These are phyloP conservation scores for Siniperca obscura DNA, from an alignment of 2,797 vertebrate genomes.

Conservation along the genomic window DNA sequence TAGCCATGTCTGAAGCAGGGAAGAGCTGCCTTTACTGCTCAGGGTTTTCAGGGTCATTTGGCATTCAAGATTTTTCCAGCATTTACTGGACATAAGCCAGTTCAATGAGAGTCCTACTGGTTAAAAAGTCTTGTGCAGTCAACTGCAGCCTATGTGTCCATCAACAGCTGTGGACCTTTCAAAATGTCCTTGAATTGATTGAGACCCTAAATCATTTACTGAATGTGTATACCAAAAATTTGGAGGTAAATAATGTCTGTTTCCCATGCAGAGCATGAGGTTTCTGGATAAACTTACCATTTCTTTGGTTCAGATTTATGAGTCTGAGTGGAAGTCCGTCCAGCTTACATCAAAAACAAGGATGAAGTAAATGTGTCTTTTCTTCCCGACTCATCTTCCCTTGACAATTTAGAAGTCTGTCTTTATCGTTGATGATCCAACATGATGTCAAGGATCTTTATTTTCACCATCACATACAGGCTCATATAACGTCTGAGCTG, in stretches of 20 bases:
- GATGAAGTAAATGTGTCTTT: constrained; percentile 20
- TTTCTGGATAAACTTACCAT: constrained; percentile 1
- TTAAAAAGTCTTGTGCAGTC: neutral
- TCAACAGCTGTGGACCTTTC: constrained; percentile 20
- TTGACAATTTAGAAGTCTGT: neutral
- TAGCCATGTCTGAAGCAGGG: neutral
- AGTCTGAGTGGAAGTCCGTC: constrained; percentile 5
- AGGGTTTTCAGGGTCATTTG: neutral
- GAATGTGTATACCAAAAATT: neutral
- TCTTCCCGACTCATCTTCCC: neutral
- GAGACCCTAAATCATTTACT: neutral
- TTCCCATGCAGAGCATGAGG: neutral
- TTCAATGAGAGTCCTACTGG: neutral
- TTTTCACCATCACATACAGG: neutral
- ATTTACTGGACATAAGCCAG: neutral
- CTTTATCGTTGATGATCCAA: constrained; percentile 3
- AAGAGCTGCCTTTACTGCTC: neutral
- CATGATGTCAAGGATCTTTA: constrained; percentile 19
- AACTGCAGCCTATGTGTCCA: constrained; percentile 1
- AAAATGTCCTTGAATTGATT: constrained; percentile 19
- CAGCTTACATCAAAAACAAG: constrained; percentile 14
- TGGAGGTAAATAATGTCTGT: constrained; percentile 20
- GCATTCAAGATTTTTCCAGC: neutral
- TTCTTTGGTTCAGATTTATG: constrained; percentile 34
- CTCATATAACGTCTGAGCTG: neutral